These are phyloP conservation scores for Macrotus californicus DNA, from an alignment of 2,113 vertebrate genomes.

Conservation along the genomic window DNA sequence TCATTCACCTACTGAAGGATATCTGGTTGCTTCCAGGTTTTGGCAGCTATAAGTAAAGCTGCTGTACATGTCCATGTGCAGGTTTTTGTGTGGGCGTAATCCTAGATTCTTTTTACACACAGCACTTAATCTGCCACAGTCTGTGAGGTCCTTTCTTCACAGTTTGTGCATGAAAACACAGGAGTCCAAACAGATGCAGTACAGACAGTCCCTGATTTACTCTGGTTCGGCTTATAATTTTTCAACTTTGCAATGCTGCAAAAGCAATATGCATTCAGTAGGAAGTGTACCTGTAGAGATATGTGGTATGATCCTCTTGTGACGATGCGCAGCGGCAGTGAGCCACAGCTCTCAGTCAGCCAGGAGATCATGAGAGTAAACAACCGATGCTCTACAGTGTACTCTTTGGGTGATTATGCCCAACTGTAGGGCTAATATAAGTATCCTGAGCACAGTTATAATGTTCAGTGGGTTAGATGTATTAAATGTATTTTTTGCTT, in stretches of 20 bases:
- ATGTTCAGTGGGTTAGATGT: not conserved
- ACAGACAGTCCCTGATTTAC: not conserved
- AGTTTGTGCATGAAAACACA: not conserved
- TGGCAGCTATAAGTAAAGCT: not conserved
- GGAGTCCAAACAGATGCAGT: not conserved
- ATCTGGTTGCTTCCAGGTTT: not conserved
- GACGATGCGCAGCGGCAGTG: not conserved
- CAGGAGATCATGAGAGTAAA: not conserved
- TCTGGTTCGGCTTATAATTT: not conserved
- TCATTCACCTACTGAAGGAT: not conserved
- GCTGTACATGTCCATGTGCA: not conserved
- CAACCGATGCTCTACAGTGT: not conserved
- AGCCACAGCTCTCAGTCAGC: not conserved
- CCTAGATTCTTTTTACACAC: not conserved
- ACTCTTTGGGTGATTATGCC: not conserved
- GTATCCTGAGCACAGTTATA: not conserved
- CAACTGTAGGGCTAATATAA: not conserved
- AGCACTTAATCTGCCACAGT: not conserved
- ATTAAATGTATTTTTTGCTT: not conserved
- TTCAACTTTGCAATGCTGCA: not conserved
- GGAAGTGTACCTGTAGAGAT: too few relatives aligned
- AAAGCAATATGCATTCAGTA: not conserved
- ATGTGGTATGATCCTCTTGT: not conserved
- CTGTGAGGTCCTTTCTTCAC: not conserved
- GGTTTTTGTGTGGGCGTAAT: not conserved